Evolutionary conservation across 2,797 vertebrate genomes (phyloP).

Genomic region (Semaprochilodus insignis): DNA sequence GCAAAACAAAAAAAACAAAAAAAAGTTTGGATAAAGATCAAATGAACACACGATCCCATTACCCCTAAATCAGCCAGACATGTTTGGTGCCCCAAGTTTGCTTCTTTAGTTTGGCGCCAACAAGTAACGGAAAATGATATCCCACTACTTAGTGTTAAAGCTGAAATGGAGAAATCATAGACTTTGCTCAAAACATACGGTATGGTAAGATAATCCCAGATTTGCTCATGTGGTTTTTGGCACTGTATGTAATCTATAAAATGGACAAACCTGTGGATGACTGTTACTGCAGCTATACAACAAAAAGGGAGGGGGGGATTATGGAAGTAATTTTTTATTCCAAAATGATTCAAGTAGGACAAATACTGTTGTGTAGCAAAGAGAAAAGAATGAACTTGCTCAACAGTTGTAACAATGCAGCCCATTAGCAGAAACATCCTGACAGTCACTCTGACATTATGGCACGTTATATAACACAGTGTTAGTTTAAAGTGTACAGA

Average conservation of each 20-base stretch:
- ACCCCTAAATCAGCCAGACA: neutral
- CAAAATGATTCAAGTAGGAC: neutral
- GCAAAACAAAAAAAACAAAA: neutral
- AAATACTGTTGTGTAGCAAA: neutral
- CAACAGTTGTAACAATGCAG: neutral
- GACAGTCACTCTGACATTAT: slow-evolving; percentile 1
- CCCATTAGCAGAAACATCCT: neutral
- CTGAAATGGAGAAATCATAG: no score
- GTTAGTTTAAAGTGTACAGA: neutral
- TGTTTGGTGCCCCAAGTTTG: neutral
- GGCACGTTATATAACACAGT: neutral
- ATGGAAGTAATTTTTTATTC: neutral
- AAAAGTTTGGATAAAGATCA: neutral
- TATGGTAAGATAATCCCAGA: no score
- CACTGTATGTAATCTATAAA: no score
- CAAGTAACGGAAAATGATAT: neutral
- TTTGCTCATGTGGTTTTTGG: no score
- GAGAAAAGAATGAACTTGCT: neutral
- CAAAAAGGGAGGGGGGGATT: neutral
- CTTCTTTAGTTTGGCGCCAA: neutral
- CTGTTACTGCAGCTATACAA: neutral
- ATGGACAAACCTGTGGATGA: neutral
- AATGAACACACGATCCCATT: neutral
- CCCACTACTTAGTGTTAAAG: neutral
- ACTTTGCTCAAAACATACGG: no score